Evolutionary conservation across 1,140 invertebrate species (phyloP).

Genomic region (Nasonia vitripennis): DNA sequence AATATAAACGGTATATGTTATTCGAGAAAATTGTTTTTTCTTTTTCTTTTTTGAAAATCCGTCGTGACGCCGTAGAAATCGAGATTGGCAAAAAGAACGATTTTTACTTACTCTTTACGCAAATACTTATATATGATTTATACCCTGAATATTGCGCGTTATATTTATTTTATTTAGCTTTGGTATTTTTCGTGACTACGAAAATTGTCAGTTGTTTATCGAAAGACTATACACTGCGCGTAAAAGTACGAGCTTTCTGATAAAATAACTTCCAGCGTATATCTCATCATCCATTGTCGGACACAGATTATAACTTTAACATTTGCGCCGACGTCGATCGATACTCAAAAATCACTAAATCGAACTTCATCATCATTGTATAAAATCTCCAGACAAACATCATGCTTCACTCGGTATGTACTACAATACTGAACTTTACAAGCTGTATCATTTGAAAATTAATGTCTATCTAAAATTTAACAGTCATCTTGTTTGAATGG

Average conservation of each 20-base stretch:
- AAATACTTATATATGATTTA: slow-evolving; percentile 42
- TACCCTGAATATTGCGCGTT: slow-evolving; percentile 65
- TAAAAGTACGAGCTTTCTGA: slow-evolving; percentile 21
- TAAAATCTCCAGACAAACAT: slow-evolving; percentile 53
- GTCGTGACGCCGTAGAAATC: background rate
- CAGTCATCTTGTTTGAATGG: slow-evolving; percentile 48
- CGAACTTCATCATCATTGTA: slow-evolving; percentile 59
- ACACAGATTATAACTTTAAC: slow-evolving; percentile 40
- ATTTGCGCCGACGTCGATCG: slow-evolving; percentile 10
- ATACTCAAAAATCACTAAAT: slow-evolving; percentile 45
- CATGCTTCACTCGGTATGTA: slow-evolving; percentile 33
- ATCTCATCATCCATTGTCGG: background rate
- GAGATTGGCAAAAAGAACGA: slow-evolving; percentile 18
- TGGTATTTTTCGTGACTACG: slow-evolving; percentile 15
- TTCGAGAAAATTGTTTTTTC: background rate
- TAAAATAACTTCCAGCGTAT: background rate
- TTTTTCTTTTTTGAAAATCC: slow-evolving; percentile 15
- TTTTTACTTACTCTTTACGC: slow-evolving; percentile 40
- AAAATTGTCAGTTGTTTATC: slow-evolving; percentile 20
- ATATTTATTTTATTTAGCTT: slow-evolving; percentile 43
- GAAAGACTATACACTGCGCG: slow-evolving; percentile 27
- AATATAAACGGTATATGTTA: slow-evolving; percentile 58
- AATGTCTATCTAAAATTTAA: slow-evolving; percentile 57
- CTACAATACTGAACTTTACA: slow-evolving; percentile 57
- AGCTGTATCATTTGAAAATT: slow-evolving; percentile 59